phyloP scores from a whole-genome alignment of 2,888 invertebrate genomes.

The Rhagonycha fulva region DNA sequence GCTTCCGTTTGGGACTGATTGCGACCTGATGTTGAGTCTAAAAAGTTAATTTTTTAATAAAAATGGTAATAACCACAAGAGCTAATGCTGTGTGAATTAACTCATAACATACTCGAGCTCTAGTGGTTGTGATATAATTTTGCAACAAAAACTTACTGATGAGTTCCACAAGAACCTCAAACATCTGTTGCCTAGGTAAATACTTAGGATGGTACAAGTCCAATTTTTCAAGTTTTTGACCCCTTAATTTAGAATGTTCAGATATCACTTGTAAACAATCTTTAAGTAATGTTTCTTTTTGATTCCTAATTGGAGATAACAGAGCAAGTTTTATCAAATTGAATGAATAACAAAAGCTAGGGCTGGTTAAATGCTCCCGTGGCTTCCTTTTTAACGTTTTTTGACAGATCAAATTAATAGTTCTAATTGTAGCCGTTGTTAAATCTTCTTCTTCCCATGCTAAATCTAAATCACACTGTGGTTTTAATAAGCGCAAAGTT shows the following conservation, averaged over 20 bases:
- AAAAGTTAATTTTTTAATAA: conserved; percentile 6
- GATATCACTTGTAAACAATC: conserved; percentile 69
- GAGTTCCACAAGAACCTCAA: conserved; percentile 76
- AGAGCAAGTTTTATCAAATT: conserved; percentile 72
- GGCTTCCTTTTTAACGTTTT: conserved; percentile 54
- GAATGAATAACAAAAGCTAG: conserved; percentile 84
- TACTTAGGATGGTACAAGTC: conserved; percentile 74
- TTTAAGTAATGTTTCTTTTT: conserved; percentile 62
- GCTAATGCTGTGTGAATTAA: too few relatives aligned
- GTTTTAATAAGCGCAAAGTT: conserved; percentile 75
- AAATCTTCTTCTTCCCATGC: conserved; percentile 78
- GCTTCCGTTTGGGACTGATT: conserved; percentile 78
- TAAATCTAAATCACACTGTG: conserved; percentile 77
- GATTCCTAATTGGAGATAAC: conserved; percentile 54
- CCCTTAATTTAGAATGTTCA: conserved; percentile 72
- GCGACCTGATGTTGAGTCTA: conserved; percentile 67
- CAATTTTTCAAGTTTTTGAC: conserved; percentile 49
- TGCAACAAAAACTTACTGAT: conserved; percentile 64
- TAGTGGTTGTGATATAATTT: neutral
- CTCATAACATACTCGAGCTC: too few relatives aligned
- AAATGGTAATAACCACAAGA: neutral
- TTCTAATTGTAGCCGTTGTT: conserved; percentile 63
- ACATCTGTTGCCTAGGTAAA: conserved; percentile 82
- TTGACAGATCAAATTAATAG: conserved; percentile 63
- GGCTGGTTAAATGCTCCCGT: conserved; percentile 62